Evolutionary conservation across 2,113 vertebrate genomes (phyloP), one percentile per base, ranked within the genome.

Genomic region (Poeciliopsis occidentalis): DNA sequence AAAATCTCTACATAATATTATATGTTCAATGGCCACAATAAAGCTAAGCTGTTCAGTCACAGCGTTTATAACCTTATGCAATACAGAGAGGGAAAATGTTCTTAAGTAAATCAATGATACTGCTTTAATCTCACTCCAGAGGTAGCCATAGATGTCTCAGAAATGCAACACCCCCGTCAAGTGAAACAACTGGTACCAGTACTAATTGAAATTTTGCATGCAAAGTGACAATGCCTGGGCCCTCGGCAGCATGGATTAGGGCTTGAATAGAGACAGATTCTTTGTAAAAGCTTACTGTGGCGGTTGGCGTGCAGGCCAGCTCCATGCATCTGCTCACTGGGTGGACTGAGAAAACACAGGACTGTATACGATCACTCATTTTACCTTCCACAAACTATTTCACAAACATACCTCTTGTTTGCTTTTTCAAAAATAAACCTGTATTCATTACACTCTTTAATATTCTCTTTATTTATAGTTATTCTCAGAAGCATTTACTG

Each of bases 191-290:
- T 94, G 93, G 92, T 93, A 94, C 93, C 94, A 94, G 94, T 91
- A 92, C 94, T 95, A 95, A 95, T 95, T 94, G 92, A 95, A 93
- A 94, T 94, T 94, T 93, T 92, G 93, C 94, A 95, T 94, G 94
- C 93, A 91, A 93, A 92, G 93, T 92, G 92, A 94, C 93, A 94
- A 94, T 94, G 91, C 85, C 87, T 37, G 72, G 80, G 91, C 92
- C 80, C 92, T 90, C 88, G 82, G 94, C 92, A 92, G 92, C 90
- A 70, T 83, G 94, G 94, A 95, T 95, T 95, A 94, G 80, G 86
- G 78, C 67, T 82, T 94, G 94, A 95, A 95, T 95, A 87, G 94
- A 91, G 92, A 89, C 85, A 88, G 91, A 94, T 93, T 95, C 93
- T 95, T 95, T 94, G 92, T 94, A 92, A 93, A 94, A 93, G 93